Base-by-base conservation (phyloP, 2,888 invertebrate genomes). In the Bhutanitis thaidina region DNA sequence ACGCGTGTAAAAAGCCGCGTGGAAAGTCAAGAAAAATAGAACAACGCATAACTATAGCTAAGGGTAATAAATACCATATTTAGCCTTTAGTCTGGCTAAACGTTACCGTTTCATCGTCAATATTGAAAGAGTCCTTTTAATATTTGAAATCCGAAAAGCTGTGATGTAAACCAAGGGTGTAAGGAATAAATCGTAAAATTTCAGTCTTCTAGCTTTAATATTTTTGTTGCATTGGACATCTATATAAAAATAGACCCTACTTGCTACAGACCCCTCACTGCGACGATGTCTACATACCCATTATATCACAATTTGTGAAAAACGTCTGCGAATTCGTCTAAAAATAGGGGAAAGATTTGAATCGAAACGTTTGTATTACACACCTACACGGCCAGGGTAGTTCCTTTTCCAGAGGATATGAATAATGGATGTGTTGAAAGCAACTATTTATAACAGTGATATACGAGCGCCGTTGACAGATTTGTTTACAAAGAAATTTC, bases 381-480 rank as follows among this genome's bases (percentile, higher is more conserved):
- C 48, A 29, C 35, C 44, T 40, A 20, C 8, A 30, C 13, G 34
- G 12, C 20, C 20, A 14, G 12, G 27, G 14, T 29, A 13, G 32
- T 25, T 29, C n/a, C 30, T 56, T 60, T 54, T 56, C 52, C 62
- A 52, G 41, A 55, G 55, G 57, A 51, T 55, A 52, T 65, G 66
- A 69, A 66, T 66, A 67, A 69, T 67, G 60, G 59, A 53, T 55
- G 55, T 55, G 56, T 52, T 56, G 52, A 59, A 60, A 60, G 55
- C 54, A 50, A 56, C 56, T 46, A 58, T 68, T 71, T 52, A 57
- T 49, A 56, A 55, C 46, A 55, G 60, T 65, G 69, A 67, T 65
- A 64, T 65, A 68, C 54, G 71, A 68, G 49, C 14, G 30, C 14
- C 46, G 16, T 36, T 41, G 49, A 45, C 38, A 43, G 48, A 35